These are phyloP conservation scores for Trichogramma evanescens DNA, from an alignment of 2,888 invertebrate genomes.

Conservation along the genomic window DNA sequence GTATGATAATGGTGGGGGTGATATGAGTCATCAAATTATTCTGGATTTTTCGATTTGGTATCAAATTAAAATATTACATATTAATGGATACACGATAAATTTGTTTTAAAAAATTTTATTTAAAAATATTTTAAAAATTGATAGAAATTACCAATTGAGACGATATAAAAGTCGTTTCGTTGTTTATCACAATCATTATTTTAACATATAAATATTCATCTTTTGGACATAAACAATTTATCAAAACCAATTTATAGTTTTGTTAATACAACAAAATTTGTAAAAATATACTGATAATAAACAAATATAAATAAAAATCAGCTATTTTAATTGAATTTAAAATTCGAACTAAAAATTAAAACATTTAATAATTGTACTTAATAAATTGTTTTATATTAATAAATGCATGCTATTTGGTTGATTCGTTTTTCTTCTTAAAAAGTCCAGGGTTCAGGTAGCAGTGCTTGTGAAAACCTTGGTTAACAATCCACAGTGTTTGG, in stretches of 20 bases:
- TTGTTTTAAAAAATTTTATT: background rate
- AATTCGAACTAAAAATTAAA: background rate
- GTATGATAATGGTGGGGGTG: conserved; percentile 9
- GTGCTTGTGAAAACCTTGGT: conserved; percentile 37
- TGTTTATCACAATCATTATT: background rate
- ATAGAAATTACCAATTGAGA: background rate
- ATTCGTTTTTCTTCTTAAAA: conserved; percentile 23
- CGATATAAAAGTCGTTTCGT: background rate
- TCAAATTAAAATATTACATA: background rate
- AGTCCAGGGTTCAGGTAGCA: conserved; percentile 42
- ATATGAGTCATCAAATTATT: conserved; percentile 17
- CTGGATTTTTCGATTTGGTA: background rate
- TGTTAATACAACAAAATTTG: conserved; percentile 1
- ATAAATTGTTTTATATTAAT: background rate
- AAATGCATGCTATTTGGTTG: conserved; percentile 10
- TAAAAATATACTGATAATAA: conserved; percentile 10
- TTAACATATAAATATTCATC: background rate
- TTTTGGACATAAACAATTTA: background rate
- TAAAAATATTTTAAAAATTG: background rate
- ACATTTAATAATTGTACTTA: no score
- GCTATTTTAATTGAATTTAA: background rate
- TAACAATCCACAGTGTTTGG: conserved; percentile 34
- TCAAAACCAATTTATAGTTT: background rate
- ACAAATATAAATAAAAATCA: conserved; percentile 9
- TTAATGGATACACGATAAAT: background rate